Evolutionary conservation across 2,113 vertebrate genomes (phyloP).

Genomic region (Eudyptes chrysolophus): DNA sequence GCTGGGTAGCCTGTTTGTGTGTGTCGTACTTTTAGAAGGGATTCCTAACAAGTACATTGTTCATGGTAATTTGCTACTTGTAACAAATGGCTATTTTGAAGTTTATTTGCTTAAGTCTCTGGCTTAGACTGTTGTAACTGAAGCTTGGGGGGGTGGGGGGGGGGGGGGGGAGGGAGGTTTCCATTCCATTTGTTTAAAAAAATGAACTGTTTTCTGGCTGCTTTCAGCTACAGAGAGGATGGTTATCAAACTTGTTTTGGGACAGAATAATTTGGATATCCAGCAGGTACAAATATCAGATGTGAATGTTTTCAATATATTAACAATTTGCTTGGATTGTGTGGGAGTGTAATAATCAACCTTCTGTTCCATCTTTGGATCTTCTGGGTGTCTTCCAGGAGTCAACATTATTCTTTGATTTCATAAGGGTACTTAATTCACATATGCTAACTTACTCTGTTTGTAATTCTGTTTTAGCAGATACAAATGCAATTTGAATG

Average conservation of each 20-base stretch:
- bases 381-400: slow-evolving; percentile 39
- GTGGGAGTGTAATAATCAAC: neutral
- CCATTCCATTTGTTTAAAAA: slow-evolving; percentile 28
- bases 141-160: neutral
- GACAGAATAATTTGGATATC: slow-evolving; percentile 28
- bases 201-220: slow-evolving; percentile 18
- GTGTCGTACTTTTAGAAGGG: slow-evolving; percentile 71
- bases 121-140: slow-evolving; percentile 66
- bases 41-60: slow-evolving; percentile 38
- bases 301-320: neutral
- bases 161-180: neutral
- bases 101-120: slow-evolving; percentile 51
- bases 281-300: slow-evolving; percentile 28
- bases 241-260: slow-evolving; percentile 19
- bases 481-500: neutral
- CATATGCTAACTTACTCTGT: neutral
- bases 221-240: slow-evolving; percentile 24
- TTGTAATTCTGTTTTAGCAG: neutral
- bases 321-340: slow-evolving; percentile 8
- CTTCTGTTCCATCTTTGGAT: slow-evolving; percentile 31
- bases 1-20: slow-evolving; percentile 78
- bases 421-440: slow-evolving; percentile 23
- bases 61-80: slow-evolving; percentile 56
- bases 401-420: slow-evolving; percentile 14
- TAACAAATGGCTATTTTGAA: slow-evolving; percentile 51